Conservation (phyloP, 2,113 vertebrate genomes). For the Aegithalos caudatus region DNA sequence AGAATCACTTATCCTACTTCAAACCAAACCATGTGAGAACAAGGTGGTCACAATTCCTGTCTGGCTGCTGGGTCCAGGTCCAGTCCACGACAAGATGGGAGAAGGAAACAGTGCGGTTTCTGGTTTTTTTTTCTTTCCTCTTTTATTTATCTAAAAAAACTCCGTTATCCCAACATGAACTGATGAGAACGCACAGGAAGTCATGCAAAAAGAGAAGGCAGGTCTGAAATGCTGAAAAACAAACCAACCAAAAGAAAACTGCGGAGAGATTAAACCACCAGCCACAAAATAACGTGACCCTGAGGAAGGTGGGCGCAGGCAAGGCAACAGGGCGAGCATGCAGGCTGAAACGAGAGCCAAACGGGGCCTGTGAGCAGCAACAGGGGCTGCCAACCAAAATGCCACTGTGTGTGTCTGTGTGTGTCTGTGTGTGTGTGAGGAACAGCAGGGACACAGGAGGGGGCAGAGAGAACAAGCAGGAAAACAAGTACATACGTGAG, state of each 20-base stretch:
- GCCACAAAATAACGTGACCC: not conserved
- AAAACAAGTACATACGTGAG: constrained; percentile 2
- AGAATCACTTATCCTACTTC: not conserved
- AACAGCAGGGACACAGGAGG: not conserved
- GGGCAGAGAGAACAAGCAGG: not conserved
- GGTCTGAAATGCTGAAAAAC: constrained; percentile 30
- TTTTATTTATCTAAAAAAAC: constrained; percentile 8
- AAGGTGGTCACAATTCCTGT: not conserved
- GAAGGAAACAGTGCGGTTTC: not conserved
- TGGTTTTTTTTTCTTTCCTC: not conserved
- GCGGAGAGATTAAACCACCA: not conserved
- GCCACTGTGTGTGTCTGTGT: not conserved
- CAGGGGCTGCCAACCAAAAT: constrained; percentile 7
- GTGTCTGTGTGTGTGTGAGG: not conserved
- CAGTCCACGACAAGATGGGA: not conserved
- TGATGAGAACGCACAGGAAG: not conserved
- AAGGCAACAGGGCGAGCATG: constrained; percentile 66
- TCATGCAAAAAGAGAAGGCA: constrained; percentile 39
- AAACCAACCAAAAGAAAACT: constrained; percentile 32
- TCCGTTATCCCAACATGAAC: not conserved
- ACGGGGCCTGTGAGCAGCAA: constrained; percentile 1
- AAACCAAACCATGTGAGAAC: not conserved
- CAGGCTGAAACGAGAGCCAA: constrained; percentile 25
- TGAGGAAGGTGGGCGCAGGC: constrained; percentile 38
- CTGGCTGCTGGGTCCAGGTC: not conserved